Evolutionary conservation across 1,140 invertebrate genomes (phyloP).

Genomic region (Cataglyphis hispanica): DNA sequence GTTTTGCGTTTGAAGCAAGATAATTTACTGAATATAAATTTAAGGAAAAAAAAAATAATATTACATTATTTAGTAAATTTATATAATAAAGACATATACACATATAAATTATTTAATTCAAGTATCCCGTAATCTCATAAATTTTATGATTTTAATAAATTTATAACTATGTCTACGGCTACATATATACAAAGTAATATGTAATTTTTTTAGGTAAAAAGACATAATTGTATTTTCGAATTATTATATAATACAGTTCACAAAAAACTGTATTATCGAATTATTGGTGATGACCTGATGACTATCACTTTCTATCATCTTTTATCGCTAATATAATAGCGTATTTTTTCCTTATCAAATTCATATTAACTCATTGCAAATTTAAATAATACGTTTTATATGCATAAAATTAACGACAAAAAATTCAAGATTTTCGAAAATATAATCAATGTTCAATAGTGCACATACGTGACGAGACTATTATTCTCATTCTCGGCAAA

Average conservation of each 20-base stretch:
- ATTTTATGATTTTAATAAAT: conserved; percentile 5
- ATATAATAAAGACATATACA: neutral
- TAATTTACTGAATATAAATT: neutral
- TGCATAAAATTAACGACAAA: neutral
- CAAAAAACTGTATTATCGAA: conserved; percentile 2
- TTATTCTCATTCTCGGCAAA: conserved; percentile 25
- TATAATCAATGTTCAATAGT: neutral
- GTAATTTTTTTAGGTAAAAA: neutral
- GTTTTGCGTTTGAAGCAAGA: neutral
- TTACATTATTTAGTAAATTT: conserved; percentile 9
- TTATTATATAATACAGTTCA: neutral
- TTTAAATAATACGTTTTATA: neutral
- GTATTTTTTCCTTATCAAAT: neutral
- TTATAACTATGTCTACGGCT: neutral
- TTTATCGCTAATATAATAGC: conserved; percentile 3
- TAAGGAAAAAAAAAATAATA: conserved; percentile 1
- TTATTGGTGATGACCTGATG: neutral
- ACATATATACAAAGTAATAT: neutral
- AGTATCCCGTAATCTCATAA: neutral
- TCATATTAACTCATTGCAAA: neutral
- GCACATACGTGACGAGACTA: neutral
- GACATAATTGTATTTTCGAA: neutral
- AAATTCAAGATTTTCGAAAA: neutral
- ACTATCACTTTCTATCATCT: neutral
- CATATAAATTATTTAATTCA: neutral